These are phyloP conservation scores for Xiphophorus birchmanni DNA, from an alignment of 2,797 vertebrate species.

Conservation along the genomic window DNA sequence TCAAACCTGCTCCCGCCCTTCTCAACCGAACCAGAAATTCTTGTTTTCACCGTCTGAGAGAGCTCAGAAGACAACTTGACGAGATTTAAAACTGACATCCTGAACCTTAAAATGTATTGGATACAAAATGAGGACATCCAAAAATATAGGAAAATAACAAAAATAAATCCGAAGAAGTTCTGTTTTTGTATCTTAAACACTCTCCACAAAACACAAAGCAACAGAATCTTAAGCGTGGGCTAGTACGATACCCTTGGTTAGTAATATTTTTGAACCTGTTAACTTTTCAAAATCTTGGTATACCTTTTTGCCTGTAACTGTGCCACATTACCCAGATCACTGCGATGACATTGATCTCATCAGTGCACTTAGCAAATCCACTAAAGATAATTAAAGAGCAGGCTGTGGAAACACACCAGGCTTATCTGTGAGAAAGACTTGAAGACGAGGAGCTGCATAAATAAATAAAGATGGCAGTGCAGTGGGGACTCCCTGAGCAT, in stretches of 20 bases:
- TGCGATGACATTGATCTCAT: background rate
- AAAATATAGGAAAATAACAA: background rate
- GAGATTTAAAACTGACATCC: background rate
- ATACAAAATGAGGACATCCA: background rate
- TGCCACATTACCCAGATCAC: background rate
- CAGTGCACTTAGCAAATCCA: slow-evolving; percentile 4
- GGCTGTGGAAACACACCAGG: slow-evolving; percentile 15
- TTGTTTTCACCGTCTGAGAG: slow-evolving; percentile 14
- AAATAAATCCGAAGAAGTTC: background rate
- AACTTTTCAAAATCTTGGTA: background rate
- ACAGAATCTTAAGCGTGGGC: background rate
- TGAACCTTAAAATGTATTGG: background rate
- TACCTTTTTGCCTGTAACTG: background rate
- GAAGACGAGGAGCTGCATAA: slow-evolving; percentile 47
- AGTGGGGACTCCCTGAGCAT: slow-evolving; percentile 36
- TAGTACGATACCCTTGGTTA: background rate
- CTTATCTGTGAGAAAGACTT: slow-evolving; percentile 21
- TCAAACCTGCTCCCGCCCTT: slow-evolving; percentile 68
- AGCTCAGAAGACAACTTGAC: slow-evolving; percentile 7
- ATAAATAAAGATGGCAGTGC: slow-evolving; percentile 68
- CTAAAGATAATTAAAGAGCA: slow-evolving; percentile 11
- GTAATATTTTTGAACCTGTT: background rate
- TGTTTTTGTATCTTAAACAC: background rate
- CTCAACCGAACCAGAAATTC: slow-evolving; percentile 46
- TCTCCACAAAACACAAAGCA: background rate